Evolutionary conservation across 2,113 vertebrate genomes (phyloP).

Genomic region (Gallinago jamesoni): DNA sequence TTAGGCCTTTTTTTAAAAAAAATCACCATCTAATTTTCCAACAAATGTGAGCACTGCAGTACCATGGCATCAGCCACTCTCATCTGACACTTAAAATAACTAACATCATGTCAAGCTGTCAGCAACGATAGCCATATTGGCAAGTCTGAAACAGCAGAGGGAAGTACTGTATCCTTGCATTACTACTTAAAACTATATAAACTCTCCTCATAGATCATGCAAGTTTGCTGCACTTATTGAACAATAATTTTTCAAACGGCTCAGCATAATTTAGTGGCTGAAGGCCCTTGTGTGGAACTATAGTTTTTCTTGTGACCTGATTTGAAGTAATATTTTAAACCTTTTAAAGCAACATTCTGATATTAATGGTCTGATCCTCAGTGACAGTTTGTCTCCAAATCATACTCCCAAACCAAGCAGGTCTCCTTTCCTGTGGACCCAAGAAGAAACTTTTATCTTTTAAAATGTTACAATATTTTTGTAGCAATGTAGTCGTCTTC

Average conservation of each 20-base stretch:
- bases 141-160: constrained; percentile 53
- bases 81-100: constrained; percentile 75
- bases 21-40: constrained; percentile 72
- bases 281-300: neutral
- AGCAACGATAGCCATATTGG: constrained; percentile 60
- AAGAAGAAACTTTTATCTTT: neutral
- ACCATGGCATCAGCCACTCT: constrained; percentile 64
- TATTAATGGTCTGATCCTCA: neutral
- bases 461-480: neutral
- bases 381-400: neutral
- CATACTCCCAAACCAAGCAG: neutral
- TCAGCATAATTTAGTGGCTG: neutral
- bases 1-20: constrained; percentile 15
- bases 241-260: neutral
- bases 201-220: neutral
- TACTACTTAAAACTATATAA: constrained; percentile 37
- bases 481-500: neutral
- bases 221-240: neutral
- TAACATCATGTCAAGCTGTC: constrained; percentile 70
- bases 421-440: neutral
- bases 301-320: neutral
- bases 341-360: neutral
- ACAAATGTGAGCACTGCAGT: constrained; percentile 62
- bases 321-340: neutral
- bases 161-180: constrained; percentile 10